Base-by-base conservation (phyloP, 2,888 invertebrate species). In the Lottia scabra region DNA sequence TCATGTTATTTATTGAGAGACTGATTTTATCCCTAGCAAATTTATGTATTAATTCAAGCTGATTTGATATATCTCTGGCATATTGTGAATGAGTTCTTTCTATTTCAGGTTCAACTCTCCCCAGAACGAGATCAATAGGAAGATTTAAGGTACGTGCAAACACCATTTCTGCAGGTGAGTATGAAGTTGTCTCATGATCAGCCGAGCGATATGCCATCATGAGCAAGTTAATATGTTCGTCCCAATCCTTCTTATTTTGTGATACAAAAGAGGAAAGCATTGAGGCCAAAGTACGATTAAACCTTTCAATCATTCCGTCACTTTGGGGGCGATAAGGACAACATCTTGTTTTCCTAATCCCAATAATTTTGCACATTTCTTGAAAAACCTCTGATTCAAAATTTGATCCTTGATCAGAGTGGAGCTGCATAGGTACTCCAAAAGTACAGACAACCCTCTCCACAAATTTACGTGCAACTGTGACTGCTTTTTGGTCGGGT, bases 221-320 rank as follows among this genome's bases (percentile, higher is more conserved):
- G 4, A 48, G 6, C 1, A 56, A n/a, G 16, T 4, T 10, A 56
- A 56, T 23, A 16, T n/a, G n/a, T n/a, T n/a, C n/a, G n/a, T n/a
- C n/a, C n/a, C n/a, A n/a, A n/a, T n/a, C n/a, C n/a, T n/a, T 46
- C 46, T 46, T 3, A 46, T 46, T 46, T 16, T 15, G 15, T 46
- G 46, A 48, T 16, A 48, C 48, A 19, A 48, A 56, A 1, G 56
- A 15, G 56, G 19, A 56, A 15, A 56, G 16, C 16, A 56, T 56
- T 15, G 13, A 16, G 2, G 15, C 38, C 1, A 69, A 15, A 2
- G 69, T 63, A 10, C 26, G 10, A 30, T 69, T 69, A 3, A 38
- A 6, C 13, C 63, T n/a, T 43, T 69, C 63, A 27, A 69, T 63
- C n/a, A 63, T 12, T 15, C 69, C 69, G 30, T 62, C 63, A 48